A percentile compares a stretch with the other conserved stretches of the same genome.
These are phyloP conservation scores for Margaritifera margaritifera DNA, from an alignment of 2,888 invertebrate species.

Conservation along the genomic window DNA sequence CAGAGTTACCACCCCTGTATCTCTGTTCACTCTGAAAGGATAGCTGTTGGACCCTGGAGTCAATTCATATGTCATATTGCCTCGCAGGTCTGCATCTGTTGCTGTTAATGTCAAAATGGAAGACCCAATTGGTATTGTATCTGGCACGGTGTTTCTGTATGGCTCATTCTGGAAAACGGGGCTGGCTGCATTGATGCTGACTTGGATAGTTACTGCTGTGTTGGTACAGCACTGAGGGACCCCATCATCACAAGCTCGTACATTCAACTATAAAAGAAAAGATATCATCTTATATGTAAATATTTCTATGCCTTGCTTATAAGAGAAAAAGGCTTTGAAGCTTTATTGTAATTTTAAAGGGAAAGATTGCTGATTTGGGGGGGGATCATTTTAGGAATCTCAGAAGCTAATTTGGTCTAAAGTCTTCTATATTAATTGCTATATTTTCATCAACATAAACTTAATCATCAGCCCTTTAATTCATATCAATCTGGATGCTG, in stretches of 20 bases:
- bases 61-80: constrained; percentile 46
- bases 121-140: constrained; percentile 22
- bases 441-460: too few species aligned
- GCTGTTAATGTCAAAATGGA: constrained; percentile 38
- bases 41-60: constrained; percentile 23
- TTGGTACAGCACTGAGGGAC: constrained; percentile 48
- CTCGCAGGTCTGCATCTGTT: constrained; percentile 44
- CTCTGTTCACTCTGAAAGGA: constrained; percentile 42
- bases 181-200: constrained; percentile 55
- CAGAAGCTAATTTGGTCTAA: too few species aligned
- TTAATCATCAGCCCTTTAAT: too few species aligned
- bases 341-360: not conserved
- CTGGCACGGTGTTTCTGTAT: constrained; percentile 37
- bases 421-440: too few species aligned
- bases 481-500: too few species aligned
- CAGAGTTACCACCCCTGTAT: constrained; percentile 41
- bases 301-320: too few species aligned
- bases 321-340: not conserved
- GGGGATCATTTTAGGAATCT: too few species aligned
- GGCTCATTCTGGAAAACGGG: constrained; percentile 55
- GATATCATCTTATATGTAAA: not conserved
- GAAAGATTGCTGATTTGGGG: not conserved
- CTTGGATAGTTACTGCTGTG: constrained; percentile 46
- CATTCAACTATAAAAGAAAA: constrained; percentile 36
- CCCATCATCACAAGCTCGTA: constrained; percentile 53